Base-by-base conservation (phyloP, 2,888 invertebrate genomes). In the Diarsia mendica region DNA sequence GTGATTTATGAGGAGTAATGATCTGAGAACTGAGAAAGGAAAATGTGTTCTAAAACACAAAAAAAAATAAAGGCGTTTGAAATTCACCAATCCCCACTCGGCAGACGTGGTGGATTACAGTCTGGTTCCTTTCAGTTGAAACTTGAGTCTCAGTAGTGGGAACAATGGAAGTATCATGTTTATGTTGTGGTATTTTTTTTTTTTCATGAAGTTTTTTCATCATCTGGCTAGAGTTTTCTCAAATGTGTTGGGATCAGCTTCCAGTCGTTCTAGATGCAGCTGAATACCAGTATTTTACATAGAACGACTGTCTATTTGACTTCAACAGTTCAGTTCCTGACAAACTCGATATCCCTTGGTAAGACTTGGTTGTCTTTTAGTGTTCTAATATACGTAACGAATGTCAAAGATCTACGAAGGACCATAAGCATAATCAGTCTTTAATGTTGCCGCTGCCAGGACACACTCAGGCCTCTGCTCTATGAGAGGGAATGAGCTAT, bases 1-100 rank as follows among this genome's bases (percentile, higher is more conserved):
- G 28, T 65, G 79, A 61, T 73, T 53, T 66, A 66, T 80, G 51
- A n/a, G n/a, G n/a, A n/a, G n/a, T n/a, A n/a, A n/a, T n/a, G n/a
- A n/a, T n/a, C n/a, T n/a, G 11, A 1, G 11, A n/a, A 53, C 53
- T n/a, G n/a, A 55, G 55, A 2, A 13, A 55, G 23, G 23, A 28
- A 58, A 28, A 28, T 3, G 8, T 58, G 3, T 58, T 15, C 58
- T 58, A 13, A 15, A 28, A 58, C 58, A 28, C 3, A 28, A 28
- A 58, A 23, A 58, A 23, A 58, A 28, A 15, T 15, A 58, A 58
- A 28, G 0, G 28, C 3, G 11, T 53, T 53, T 53, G 58, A 58
- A 15, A 3, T 58, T 15, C 3, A 15, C 28, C 55, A 23, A 23
- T 28, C 23, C 15, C 2, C 23, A 23, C 15, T 55, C 3, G 58